Conservation (phyloP, 1,140 invertebrate species). For the Trissolcus basalis region DNA sequence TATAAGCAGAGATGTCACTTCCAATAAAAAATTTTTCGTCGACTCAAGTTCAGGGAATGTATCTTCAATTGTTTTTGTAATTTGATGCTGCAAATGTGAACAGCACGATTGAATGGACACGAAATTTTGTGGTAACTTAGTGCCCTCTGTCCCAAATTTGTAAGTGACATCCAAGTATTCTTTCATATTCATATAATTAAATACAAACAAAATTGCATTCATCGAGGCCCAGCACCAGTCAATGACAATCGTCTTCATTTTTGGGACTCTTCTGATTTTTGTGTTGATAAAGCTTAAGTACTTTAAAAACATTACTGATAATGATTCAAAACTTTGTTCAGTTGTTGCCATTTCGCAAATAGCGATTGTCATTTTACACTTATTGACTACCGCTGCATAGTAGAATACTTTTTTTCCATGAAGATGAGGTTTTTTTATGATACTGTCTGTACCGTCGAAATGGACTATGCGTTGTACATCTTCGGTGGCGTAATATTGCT, state of each 20-base stretch:
- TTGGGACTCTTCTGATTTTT: neutral
- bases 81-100: neutral
- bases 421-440: constrained; percentile 6
- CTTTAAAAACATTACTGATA: neutral
- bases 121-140: neutral
- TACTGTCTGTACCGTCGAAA: no score
- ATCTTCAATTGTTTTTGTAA: no score
- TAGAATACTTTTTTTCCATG: neutral
- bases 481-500: constrained; percentile 3
- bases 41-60: no score
- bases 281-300: neutral
- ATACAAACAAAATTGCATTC: neutral
- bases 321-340: constrained; percentile 2
- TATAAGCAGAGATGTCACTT: neutral
- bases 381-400: constrained; percentile 1
- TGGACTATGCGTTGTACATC: neutral
- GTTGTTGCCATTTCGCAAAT: neutral
- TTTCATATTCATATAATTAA: constrained; percentile 3
- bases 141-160: neutral
- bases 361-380: neutral
- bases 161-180: constrained; percentile 5
- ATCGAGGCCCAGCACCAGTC: constrained; percentile 14
- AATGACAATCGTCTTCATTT: constrained; percentile 3
- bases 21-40: no score
- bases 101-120: neutral